Conservation (phyloP, 2,113 vertebrate genomes). For the Colinus virginianus region DNA sequence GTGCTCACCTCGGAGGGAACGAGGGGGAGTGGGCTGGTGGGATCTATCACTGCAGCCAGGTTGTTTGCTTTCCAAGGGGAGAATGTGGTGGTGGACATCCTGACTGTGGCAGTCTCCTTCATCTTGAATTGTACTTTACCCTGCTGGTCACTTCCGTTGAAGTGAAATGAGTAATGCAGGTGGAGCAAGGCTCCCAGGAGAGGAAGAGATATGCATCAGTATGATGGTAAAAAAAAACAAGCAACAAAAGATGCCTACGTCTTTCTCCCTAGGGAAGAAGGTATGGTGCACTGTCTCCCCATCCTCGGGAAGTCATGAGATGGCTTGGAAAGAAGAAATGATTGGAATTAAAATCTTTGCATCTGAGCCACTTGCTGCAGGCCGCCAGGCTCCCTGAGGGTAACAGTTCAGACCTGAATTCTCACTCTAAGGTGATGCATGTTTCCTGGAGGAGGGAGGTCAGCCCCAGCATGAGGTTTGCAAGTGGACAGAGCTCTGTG, state of each 20-base stretch:
- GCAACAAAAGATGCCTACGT: not conserved
- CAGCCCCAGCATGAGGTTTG: not conserved
- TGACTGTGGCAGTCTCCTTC: not conserved
- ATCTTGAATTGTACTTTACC: slow-evolving; percentile 24
- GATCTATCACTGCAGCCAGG: not conserved
- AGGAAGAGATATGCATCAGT: not conserved
- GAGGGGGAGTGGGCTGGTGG: slow-evolving; percentile 26
- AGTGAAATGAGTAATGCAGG: slow-evolving; percentile 10
- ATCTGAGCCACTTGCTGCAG: slow-evolving; percentile 32
- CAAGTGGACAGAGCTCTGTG: not conserved
- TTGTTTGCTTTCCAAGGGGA: slow-evolving; percentile 40
- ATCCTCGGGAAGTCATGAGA: not conserved
- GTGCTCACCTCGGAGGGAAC: not conserved
- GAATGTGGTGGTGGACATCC: slow-evolving; percentile 12
- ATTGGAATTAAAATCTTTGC: slow-evolving; percentile 22
- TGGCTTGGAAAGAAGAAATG: slow-evolving; percentile 18
- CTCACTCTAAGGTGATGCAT: not conserved
- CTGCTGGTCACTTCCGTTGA: slow-evolving; percentile 32
- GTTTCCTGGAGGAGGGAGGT: not conserved
- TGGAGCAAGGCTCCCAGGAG: slow-evolving; percentile 6
- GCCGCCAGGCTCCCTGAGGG: not conserved
- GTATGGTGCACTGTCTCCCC: not conserved
- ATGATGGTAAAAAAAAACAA: not conserved
- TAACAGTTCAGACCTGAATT: not conserved
- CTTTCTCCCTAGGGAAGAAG: not conserved